Conservation (phyloP, 2,888 invertebrate species). For the Spodoptera littoralis region DNA sequence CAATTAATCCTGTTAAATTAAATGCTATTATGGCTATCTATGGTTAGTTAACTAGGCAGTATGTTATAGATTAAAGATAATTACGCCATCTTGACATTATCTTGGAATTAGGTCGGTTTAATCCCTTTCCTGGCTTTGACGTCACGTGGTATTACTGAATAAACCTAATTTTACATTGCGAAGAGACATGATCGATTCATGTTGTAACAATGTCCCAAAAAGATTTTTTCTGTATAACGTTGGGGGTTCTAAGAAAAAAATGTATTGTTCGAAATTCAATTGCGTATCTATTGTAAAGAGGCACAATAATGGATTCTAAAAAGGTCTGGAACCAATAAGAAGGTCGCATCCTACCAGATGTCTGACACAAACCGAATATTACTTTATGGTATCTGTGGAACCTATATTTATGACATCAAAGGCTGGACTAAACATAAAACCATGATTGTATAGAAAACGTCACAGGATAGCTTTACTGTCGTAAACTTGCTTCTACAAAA, state of each 20-base stretch:
- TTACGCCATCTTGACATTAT: conserved; percentile 10
- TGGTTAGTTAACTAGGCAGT: background rate
- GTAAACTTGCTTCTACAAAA: conserved; percentile 51
- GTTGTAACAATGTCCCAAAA: too few relatives aligned
- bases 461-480: conserved; percentile 39
- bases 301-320: too few relatives aligned
- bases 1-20: conserved; percentile 39
- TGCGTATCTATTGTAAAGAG: too few relatives aligned
- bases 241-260: too few relatives aligned
- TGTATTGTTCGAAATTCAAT: too few relatives aligned
- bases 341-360: too few relatives aligned
- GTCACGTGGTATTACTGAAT: too few relatives aligned
- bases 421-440: conserved; percentile 24
- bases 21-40: conserved; percentile 15
- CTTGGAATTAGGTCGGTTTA: conserved; percentile 15
- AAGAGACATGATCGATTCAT: too few relatives aligned
- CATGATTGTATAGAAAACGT: conserved; percentile 25
- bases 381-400: background rate
- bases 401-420: conserved; percentile 40
- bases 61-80: background rate
- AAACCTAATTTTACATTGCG: too few relatives aligned
- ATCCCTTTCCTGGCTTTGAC: background rate
- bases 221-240: too few relatives aligned
- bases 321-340: too few relatives aligned
- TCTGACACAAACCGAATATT: background rate